Evolutionary conservation across 2,113 vertebrate species (phyloP), one percentile per base, ranked within the genome.

Genomic region (Psilopogon haemacephalus): DNA sequence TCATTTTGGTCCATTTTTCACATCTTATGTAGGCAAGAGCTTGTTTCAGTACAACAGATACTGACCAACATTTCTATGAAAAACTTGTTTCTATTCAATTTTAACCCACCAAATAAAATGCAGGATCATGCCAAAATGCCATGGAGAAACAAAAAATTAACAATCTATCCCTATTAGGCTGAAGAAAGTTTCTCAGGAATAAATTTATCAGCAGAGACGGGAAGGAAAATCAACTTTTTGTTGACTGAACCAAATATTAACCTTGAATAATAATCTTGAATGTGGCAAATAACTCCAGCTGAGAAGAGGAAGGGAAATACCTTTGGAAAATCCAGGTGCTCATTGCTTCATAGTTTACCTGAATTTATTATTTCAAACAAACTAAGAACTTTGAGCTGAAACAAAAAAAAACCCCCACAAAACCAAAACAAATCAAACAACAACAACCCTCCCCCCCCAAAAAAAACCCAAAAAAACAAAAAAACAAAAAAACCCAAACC

Each of bases 141-240:
- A 77, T 24, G 50, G 23, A 9, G 12, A 23, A 24, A 24, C 20
- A 46, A 46, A 46, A 46, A 21, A 9, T 12, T 59, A 90, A 71
- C 84, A 89, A 92, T 89, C 89, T 71, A 91, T 89, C 52, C 74
- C 92, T 91, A 95, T 94, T 81, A 81, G 48, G 69, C 90, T 93
- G 44, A 56, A 78, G 86, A 74, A 96, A 88, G 42, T 84, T 77
- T 80, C 88, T 54, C 52, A 86, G 68, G 33, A 78, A 90, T 46
- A 86, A 94, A 88, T 5, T 0, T 68, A 90, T n/a, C 71, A 78
- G 52, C 60, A 76, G 0, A 0, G 3, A 28, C 13, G 26, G 32
- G 55, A 11, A 26, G 8, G 15, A 28, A 16, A 16, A 80, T 63
- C 86, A 38, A 84, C 81, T 81, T 95, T 77, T 93, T 79, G 30